Conservation (phyloP, 2,888 invertebrate species). For the Shargacucullia verbasci region DNA sequence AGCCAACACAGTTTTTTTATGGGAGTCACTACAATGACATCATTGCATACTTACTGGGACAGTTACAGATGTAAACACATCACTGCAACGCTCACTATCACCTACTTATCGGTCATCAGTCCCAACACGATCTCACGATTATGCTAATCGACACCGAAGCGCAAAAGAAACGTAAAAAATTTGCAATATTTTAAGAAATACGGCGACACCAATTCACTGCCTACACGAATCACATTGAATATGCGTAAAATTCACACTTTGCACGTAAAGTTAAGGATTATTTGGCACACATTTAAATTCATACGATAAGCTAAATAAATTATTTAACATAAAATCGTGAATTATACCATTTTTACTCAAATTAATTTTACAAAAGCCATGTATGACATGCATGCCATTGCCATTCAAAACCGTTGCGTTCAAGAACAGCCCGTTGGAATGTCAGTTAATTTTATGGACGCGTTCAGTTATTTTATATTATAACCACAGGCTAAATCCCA, state of each 20-base stretch:
- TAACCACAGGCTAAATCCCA: slow-evolving; percentile 10
- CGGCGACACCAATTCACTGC: slow-evolving; percentile 80
- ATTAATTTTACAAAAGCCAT: slow-evolving; percentile 75
- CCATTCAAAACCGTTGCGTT: slow-evolving; percentile 82
- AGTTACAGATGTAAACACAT: slow-evolving; percentile 88
- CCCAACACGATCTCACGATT: slow-evolving; percentile 53
- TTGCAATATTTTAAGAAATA: slow-evolving; percentile 73
- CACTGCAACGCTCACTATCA: slow-evolving; percentile 72
- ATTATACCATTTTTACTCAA: slow-evolving; percentile 74
- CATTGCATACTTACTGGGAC: slow-evolving; percentile 83
- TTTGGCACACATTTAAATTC: slow-evolving; percentile 65
- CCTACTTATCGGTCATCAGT: slow-evolving; percentile 64
- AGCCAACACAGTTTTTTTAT: slow-evolving; percentile 87
- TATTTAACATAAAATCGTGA: slow-evolving; percentile 60
- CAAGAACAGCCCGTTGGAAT: slow-evolving; percentile 61
- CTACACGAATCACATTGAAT: slow-evolving; percentile 78
- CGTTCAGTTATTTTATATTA: slow-evolving; percentile 65
- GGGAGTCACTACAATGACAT: slow-evolving; percentile 85
- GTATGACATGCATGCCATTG: slow-evolving; percentile 86
- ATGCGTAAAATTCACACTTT: slow-evolving; percentile 61
- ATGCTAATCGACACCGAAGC: slow-evolving; percentile 62
- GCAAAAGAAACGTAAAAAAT: slow-evolving; percentile 64
- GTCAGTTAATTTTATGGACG: slow-evolving; percentile 61
- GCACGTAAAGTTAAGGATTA: slow-evolving; percentile 56
- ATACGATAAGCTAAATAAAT: slow-evolving; percentile 51